Evolutionary conservation across 2,113 vertebrate species (phyloP).

Genomic region (Psilopsiagon aurifrons): DNA sequence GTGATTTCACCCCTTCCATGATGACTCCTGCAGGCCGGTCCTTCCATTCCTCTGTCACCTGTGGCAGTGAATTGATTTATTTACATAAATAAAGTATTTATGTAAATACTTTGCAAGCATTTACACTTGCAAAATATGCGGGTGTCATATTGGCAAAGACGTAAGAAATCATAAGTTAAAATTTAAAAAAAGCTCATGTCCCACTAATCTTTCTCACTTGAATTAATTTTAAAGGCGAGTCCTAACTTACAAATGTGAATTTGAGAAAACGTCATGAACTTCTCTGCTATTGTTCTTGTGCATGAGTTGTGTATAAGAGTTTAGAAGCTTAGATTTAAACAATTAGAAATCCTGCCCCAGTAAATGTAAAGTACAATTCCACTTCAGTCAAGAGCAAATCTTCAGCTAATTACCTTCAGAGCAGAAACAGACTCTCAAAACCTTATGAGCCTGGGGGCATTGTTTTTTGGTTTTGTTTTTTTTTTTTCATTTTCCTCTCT

Average conservation of each 20-base stretch:
- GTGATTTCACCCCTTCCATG: background rate
- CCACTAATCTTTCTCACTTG: background rate
- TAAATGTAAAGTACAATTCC: background rate
- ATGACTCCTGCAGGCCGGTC: background rate
- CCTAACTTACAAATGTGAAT: background rate
- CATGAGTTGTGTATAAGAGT: background rate
- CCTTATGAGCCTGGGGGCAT: background rate
- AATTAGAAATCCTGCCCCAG: background rate
- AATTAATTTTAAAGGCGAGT: background rate
- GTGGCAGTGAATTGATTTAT: background rate
- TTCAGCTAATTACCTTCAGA: conserved; percentile 28
- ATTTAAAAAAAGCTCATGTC: background rate
- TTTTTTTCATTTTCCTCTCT: conserved; percentile 15
- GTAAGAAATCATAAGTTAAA: background rate
- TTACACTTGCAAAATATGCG: background rate
- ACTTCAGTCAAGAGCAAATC: background rate
- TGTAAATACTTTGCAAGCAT: background rate
- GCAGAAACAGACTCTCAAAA: background rate
- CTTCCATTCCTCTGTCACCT: background rate
- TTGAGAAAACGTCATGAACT: background rate
- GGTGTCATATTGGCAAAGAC: background rate
- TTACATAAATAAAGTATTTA: too few species aligned
- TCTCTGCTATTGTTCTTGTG: background rate
- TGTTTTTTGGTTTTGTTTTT: background rate
- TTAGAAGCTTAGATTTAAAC: background rate